phyloP scores from a whole-genome alignment of 2,113 vertebrate species.

The Lamprotornis superbus region DNA sequence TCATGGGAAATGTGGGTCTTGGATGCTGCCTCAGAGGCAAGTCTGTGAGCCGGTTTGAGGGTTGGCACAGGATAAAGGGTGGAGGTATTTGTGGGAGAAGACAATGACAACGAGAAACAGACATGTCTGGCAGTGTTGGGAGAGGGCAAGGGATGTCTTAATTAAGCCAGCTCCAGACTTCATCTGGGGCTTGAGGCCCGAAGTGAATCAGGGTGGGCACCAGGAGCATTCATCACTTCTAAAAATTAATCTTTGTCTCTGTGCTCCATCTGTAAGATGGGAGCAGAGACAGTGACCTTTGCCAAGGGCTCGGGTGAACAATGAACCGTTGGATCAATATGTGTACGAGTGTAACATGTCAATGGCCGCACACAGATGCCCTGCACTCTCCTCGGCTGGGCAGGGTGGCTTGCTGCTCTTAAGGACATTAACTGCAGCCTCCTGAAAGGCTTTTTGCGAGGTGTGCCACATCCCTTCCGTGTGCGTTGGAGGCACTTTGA shows the following conservation, averaged over 20 bases:
- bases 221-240: slow-evolving; percentile 14
- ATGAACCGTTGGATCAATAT: not conserved
- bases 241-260: slow-evolving; percentile 1
- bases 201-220: not conserved
- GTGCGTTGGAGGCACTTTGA: accelerated
- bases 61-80: slow-evolving; percentile 38
- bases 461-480: not conserved
- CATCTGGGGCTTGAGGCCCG: not conserved
- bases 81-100: slow-evolving; percentile 35
- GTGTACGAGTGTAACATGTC: slow-evolving; percentile 39
- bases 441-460: not conserved
- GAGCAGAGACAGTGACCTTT: slow-evolving; percentile 37
- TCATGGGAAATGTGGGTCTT: not conserved
- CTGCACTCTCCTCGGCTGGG: not conserved
- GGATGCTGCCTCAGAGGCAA: not conserved
- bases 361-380: not conserved
- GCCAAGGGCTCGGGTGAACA: slow-evolving; percentile 52
- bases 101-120: not conserved
- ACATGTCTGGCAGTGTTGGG: not conserved
- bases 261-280: not conserved
- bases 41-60: slow-evolving; percentile 28
- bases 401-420: not conserved
- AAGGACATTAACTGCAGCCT: not conserved
- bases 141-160: not conserved
- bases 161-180: slow-evolving; percentile 9